Base-by-base conservation (phyloP, 2,888 invertebrate genomes). In the Eurois occulta region DNA sequence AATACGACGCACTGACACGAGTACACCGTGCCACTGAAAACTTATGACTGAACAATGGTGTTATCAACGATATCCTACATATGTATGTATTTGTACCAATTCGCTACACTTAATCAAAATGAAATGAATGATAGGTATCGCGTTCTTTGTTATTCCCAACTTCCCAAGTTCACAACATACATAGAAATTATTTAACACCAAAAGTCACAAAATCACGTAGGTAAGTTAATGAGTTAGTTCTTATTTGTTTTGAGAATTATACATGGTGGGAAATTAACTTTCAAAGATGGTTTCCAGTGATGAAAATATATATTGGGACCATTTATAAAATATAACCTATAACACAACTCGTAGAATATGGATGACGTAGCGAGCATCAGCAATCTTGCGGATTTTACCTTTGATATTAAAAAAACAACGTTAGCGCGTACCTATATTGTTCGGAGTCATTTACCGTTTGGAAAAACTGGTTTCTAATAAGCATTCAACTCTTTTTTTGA, bases 21-120 rank as follows among this genome's bases (percentile, higher is more conserved):
- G 83, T 77, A 52, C 43, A 62, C 75, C 43, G 80, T 68, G 38
- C 60, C 85, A 82, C 83, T 76, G 79, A 80, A 84, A 85, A 78
- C 75, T 78, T 74, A 73, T 78, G 77, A 88, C 88, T 88, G 86
- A 88, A 66, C 73, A 80, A 81, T 78, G 78, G 75, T 65, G 77
- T 88, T 87, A 87, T 86, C 89, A 84, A 77, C 38, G 48, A 48
- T 16, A 77, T 55, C 11, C 62, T 38, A 69, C 48, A 21, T 60
- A 32, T 16, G 28, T 32, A 58, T 6, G 46, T 55, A 80, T 7
- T 60, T 43, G 35, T 62, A 73, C 64, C 58, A 65, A 83, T 86
- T 83, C 62, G 77, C 72, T 73, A 81, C 78, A 78, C 86, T 81
- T 55, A n/a, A 48, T 64, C 69, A 28, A 72, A 55, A 66, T 62